Conservation (phyloP, 2,113 vertebrate genomes). For the Xyrauchen texanus region DNA sequence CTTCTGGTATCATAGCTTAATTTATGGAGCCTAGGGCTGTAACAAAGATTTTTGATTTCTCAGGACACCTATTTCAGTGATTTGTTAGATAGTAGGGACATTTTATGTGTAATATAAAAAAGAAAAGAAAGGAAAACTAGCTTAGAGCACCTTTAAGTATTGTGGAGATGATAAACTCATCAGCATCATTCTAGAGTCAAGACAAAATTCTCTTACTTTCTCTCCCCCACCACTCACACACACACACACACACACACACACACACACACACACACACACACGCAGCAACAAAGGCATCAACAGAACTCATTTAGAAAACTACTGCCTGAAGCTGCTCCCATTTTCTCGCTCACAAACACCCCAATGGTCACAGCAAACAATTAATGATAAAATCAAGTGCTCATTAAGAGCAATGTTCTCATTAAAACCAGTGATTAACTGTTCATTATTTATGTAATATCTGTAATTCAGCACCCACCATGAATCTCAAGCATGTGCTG, state of each 20-base stretch:
- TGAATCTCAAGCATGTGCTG: not conserved
- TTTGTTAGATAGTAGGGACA: not conserved
- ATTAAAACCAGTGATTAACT: constrained; percentile 45
- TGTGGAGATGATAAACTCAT: not conserved
- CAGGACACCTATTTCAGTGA: not conserved
- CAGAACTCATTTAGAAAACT: constrained; percentile 25
- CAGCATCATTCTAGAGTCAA: not conserved
- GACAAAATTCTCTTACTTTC: not conserved
- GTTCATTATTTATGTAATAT: constrained; percentile 42
- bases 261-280: not conserved
- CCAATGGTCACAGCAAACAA: constrained; percentile 35
- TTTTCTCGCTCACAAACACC: constrained; percentile 25
- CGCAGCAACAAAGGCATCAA: not conserved
- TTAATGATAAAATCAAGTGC: constrained; percentile 44
- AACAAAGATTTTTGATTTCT: not conserved
- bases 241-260: constrained; percentile 3
- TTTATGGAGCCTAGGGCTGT: no score
- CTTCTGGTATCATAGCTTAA: no score
- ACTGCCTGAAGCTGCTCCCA: constrained; percentile 12
- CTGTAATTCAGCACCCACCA: constrained; percentile 7
- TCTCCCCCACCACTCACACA: not conserved
- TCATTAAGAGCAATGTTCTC: constrained; percentile 48
- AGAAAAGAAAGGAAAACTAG: no score
- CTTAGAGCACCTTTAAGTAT: no score
- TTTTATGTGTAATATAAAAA: not conserved